A percentile compares a stretch with the other conserved stretches of the same genome.
phyloP scores from a whole-genome alignment of 2,113 vertebrate species.

The Rhagologus leucostigma region DNA sequence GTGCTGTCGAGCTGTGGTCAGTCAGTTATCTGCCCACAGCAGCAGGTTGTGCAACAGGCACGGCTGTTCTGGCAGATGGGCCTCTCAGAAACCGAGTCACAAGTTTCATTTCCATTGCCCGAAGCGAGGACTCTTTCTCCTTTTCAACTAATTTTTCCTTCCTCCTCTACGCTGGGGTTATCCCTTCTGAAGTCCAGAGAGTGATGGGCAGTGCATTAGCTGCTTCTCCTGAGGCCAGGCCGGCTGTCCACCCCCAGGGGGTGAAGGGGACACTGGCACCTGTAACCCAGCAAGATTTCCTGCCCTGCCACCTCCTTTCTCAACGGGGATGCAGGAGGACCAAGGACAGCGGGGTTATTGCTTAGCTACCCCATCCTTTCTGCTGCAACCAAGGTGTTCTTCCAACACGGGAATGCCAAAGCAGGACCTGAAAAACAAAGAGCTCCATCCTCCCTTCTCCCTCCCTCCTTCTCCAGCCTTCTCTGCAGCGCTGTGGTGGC shows the following conservation, averaged over 20 bases:
- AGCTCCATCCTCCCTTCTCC: neutral
- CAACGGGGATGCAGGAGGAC: accelerated
- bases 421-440: neutral
- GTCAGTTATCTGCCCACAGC: slow-evolving; percentile 54
- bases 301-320: neutral
- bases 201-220: neutral
- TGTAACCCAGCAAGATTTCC: neutral
- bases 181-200: neutral
- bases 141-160: neutral
- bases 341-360: neutral
- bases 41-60: slow-evolving; percentile 51
- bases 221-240: neutral
- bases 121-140: neutral
- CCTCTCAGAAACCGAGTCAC: slow-evolving; percentile 29
- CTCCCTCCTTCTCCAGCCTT: neutral
- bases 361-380: neutral
- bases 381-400: neutral
- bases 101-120: slow-evolving; percentile 74
- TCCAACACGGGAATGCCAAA: neutral
- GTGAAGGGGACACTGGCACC: neutral
- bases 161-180: neutral
- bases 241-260: neutral
- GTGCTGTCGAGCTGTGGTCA: neutral
- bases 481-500: neutral
- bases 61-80: slow-evolving; percentile 56